These are phyloP conservation scores for Drepana falcataria DNA, from an alignment of 2,888 invertebrate genomes.

Conservation along the genomic window DNA sequence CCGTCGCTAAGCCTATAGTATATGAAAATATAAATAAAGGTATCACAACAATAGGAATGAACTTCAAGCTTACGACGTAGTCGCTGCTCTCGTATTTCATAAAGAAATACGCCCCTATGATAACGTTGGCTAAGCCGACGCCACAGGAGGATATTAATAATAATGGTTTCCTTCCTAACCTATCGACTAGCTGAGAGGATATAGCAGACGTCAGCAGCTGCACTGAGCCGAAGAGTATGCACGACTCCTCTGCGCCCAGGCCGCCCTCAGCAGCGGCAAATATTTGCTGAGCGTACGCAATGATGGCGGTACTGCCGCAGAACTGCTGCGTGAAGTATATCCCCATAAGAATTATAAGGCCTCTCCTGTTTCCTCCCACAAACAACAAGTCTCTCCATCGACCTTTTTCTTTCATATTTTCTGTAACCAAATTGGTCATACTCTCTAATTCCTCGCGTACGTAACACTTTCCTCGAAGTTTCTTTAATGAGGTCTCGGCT, in stretches of 20 bases:
- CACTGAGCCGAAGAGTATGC: slow-evolving; percentile 73
- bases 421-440: slow-evolving; percentile 73
- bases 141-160: slow-evolving; percentile 78
- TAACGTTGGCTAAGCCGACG: slow-evolving; percentile 71
- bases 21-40: slow-evolving; percentile 81
- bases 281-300: slow-evolving; percentile 80
- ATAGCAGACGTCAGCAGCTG: slow-evolving; percentile 76
- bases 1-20: slow-evolving; percentile 80
- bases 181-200: slow-evolving; percentile 79
- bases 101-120: slow-evolving; percentile 77
- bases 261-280: slow-evolving; percentile 75
- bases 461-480: slow-evolving; percentile 74
- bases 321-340: slow-evolving; percentile 82
- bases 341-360: slow-evolving; percentile 77
- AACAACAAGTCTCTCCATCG: slow-evolving; percentile 68
- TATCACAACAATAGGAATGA: slow-evolving; percentile 79
- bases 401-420: slow-evolving; percentile 72
- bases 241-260: slow-evolving; percentile 67
- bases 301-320: slow-evolving; percentile 79
- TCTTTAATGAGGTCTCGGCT: slow-evolving; percentile 77
- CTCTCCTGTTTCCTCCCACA: slow-evolving; percentile 72
- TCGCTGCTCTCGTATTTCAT: slow-evolving; percentile 67
- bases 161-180: slow-evolving; percentile 79
- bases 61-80: slow-evolving; percentile 63
- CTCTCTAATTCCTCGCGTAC: slow-evolving; percentile 75